These are phyloP conservation scores for Caenorhabditis uteleia DNA, from an alignment of 2,888 invertebrate genomes.

Conservation along the genomic window DNA sequence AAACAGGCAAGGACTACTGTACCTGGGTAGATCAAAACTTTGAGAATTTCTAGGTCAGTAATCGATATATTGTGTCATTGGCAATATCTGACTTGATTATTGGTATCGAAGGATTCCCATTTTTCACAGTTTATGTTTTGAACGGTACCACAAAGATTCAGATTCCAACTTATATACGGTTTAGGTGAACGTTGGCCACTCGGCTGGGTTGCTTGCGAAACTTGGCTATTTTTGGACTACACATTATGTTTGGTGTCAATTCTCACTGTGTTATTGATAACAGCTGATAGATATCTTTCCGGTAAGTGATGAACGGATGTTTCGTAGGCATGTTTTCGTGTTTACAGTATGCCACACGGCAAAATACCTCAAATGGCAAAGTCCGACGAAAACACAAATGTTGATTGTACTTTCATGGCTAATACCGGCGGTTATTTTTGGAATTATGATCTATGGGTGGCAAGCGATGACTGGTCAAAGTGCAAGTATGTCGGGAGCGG, in stretches of 20 bases:
- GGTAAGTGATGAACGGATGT: slow-evolving; percentile 9
- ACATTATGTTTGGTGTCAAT: slow-evolving; percentile 69
- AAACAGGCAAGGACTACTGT: slow-evolving; percentile 56
- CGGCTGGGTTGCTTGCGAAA: slow-evolving; percentile 65
- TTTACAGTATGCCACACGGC: slow-evolving; percentile 67
- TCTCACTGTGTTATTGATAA: slow-evolving; percentile 68
- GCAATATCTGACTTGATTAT: slow-evolving; percentile 69
- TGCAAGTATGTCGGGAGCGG: slow-evolving; percentile 51
- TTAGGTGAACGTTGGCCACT: slow-evolving; percentile 67
- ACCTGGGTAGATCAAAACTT: neutral
- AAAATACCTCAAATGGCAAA: slow-evolving; percentile 69
- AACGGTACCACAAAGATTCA: slow-evolving; percentile 48
- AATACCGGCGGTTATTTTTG: slow-evolving; percentile 66
- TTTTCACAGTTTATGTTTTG: slow-evolving; percentile 68
- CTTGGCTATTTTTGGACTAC: slow-evolving; percentile 69
- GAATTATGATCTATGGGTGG: slow-evolving; percentile 70
- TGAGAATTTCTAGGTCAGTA: slow-evolving; percentile 59
- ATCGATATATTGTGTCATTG: slow-evolving; percentile 68
- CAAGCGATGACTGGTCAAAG: slow-evolving; percentile 56
- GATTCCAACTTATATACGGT: neutral
- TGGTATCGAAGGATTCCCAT: slow-evolving; percentile 69
- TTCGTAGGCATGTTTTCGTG: neutral
- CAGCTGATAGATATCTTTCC: slow-evolving; percentile 63
- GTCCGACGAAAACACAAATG: slow-evolving; percentile 79
- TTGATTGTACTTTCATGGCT: slow-evolving; percentile 67